Evolutionary conservation across 1,140 invertebrate genomes (phyloP).

Genomic region (Manduca sexta): DNA sequence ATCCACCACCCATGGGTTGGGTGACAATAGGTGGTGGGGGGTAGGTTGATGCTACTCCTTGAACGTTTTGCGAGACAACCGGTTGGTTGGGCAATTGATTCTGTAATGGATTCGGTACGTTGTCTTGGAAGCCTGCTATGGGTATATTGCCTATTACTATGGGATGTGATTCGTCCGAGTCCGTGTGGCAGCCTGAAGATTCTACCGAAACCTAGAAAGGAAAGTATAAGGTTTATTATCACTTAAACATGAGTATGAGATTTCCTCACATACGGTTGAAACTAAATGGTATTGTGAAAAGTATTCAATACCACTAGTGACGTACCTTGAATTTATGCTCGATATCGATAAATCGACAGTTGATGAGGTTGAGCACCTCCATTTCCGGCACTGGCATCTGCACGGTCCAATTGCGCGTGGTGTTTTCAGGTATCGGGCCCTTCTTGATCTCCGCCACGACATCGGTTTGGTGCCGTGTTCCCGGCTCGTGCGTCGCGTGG

Average conservation of each 20-base stretch:
- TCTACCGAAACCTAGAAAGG: conserved; percentile 56
- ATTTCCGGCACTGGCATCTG: conserved; percentile 76
- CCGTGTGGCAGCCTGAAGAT: conserved; percentile 73
- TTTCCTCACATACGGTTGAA: background rate
- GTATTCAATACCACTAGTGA: conserved; percentile 1
- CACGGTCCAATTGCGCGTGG: conserved; percentile 75
- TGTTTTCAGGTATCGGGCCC: conserved; percentile 73
- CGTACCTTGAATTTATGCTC: conserved; percentile 77
- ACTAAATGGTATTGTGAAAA: background rate
- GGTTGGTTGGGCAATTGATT: conserved; percentile 36
- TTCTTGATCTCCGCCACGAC: conserved; percentile 72
- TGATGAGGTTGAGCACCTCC: conserved; percentile 77
- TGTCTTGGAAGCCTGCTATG: conserved; percentile 60
- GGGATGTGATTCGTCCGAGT: conserved; percentile 72
- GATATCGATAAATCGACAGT: conserved; percentile 78
- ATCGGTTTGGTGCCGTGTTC: conserved; percentile 69
- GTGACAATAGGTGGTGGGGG: conserved; percentile 16
- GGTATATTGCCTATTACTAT: conserved; percentile 80
- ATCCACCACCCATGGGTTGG: conserved; percentile 15
- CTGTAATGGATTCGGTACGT: conserved; percentile 44
- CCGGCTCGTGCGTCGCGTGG: conserved; percentile 69
- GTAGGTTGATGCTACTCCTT: conserved; percentile 1
- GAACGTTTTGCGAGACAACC: conserved; percentile 7
- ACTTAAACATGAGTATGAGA: background rate
- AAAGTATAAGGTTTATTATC: no score